These are phyloP conservation scores for Chondrilla cf. caribensis DNA, from an alignment of 37 sponge, comb jelly and placozoan species.

Conservation along the genomic window DNA sequence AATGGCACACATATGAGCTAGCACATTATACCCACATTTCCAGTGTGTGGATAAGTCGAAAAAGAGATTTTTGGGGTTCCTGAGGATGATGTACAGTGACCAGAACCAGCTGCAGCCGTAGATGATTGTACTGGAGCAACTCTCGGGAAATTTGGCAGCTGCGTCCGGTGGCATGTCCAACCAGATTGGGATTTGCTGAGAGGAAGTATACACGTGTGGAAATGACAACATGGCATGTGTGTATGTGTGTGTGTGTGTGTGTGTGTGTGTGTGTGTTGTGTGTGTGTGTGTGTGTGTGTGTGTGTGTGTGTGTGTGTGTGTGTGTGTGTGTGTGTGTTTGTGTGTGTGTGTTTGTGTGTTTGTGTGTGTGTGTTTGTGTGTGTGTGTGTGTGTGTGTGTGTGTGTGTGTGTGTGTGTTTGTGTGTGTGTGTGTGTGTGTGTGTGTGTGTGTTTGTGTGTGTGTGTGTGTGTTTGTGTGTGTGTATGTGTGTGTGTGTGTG, in stretches of 20 bases:
- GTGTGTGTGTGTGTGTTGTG: conserved; percentile 4
- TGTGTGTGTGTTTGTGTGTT: no score
- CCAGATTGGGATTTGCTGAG: conserved; percentile 59
- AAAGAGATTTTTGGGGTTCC: conserved; percentile 28
- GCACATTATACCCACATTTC: conserved; percentile 51
- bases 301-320: neutral
- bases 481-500: neutral
- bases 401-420: no score
- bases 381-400: no score
- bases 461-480: no score
- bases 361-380: no score
- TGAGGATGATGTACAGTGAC: conserved; percentile 30
- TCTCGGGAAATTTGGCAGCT: conserved; percentile 65
- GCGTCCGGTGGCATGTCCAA: conserved; percentile 36
- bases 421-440: no score
- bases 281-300: neutral
- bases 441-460: no score
- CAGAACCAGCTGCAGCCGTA: conserved; percentile 41
- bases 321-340: no score
- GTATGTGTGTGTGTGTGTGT: neutral
- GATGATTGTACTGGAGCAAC: conserved; percentile 47
- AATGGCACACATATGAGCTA: no score
- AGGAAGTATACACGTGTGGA: neutral
- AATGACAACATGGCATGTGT: neutral
- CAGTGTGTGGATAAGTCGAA: conserved; percentile 53